Evolutionary conservation across 2,888 invertebrate genomes (phyloP).

Genomic region (Zygogramma bicolorata): DNA sequence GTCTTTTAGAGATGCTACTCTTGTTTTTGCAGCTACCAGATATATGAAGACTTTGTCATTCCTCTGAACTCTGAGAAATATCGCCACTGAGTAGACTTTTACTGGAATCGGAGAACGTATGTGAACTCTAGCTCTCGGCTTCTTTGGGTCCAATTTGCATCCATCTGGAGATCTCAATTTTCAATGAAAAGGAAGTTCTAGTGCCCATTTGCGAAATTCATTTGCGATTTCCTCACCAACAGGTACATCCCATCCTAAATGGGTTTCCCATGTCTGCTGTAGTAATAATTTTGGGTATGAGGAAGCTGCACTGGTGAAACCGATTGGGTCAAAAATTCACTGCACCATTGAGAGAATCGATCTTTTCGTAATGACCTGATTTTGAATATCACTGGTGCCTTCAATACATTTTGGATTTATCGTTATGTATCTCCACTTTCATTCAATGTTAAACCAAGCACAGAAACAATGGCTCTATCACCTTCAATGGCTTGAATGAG

Average conservation of each 20-base stretch:
- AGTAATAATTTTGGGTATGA: constrained; percentile 34
- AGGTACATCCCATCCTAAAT: not conserved
- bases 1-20: not conserved
- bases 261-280: constrained; percentile 25
- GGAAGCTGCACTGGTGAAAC: constrained; percentile 34
- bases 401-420: constrained; percentile 15
- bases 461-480: not conserved
- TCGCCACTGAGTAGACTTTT: not conserved
- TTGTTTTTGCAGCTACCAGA: not conserved
- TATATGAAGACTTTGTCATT: not conserved
- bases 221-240: not conserved
- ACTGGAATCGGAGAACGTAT: not conserved
- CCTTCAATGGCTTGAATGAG: too few relatives aligned
- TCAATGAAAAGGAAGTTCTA: not conserved
- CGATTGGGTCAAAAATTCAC: constrained; percentile 37
- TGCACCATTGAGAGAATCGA: constrained; percentile 29
- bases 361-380: constrained; percentile 25
- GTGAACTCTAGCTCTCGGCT: not conserved
- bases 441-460: constrained; percentile 34
- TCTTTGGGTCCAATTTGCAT: not conserved
- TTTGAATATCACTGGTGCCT: not conserved
- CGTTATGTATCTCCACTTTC: constrained; percentile 10
- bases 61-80: not conserved
- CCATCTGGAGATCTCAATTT: not conserved
- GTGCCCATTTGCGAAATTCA: not conserved